A percentile compares a stretch with the other conserved stretches of the same genome.
phyloP scores from a whole-genome alignment of 2,797 vertebrate genomes.

The Lacerta bilineata region DNA sequence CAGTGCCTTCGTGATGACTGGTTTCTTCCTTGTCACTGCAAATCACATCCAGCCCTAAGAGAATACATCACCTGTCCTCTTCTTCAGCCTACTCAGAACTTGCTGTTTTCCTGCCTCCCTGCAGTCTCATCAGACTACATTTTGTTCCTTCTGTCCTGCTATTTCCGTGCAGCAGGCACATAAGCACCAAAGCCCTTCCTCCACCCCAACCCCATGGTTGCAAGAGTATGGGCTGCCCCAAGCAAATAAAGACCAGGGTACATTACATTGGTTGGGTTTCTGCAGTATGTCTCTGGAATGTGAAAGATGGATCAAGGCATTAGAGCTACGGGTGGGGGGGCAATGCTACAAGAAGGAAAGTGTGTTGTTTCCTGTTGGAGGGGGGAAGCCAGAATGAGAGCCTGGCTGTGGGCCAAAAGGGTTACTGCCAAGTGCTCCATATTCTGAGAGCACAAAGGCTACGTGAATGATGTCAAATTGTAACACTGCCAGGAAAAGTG shows the following conservation, averaged over 20 bases:
- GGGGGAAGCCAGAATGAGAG: not conserved
- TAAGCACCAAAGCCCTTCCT: not conserved
- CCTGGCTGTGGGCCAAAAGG: not conserved
- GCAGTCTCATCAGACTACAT: not conserved
- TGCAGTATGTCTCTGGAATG: not conserved
- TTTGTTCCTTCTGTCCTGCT: not conserved
- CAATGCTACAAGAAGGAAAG: too few species aligned
- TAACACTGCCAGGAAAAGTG: not conserved
- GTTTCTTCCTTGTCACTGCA: slow-evolving; percentile 1
- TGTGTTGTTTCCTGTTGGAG: not conserved
- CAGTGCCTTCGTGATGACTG: not conserved
- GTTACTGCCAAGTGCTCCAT: not conserved
- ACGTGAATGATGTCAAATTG: not conserved
- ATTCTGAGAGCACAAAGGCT: not conserved
- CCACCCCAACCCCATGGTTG: not conserved
- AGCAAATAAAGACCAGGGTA: not conserved
- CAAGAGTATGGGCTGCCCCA: not conserved
- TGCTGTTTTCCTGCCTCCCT: not conserved
- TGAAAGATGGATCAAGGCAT: not conserved
- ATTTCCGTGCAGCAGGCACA: slow-evolving; percentile 2
- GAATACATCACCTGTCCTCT: not conserved
- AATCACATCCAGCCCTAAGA: not conserved
- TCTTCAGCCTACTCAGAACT: slow-evolving; percentile 7
- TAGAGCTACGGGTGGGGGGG: not conserved
- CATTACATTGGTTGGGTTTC: not conserved